Percentiles rank a stretch among this genome's conserved stretches.
These are phyloP conservation scores for Erpornis zantholeuca DNA, from an alignment of 2,113 vertebrate species.

Conservation along the genomic window DNA sequence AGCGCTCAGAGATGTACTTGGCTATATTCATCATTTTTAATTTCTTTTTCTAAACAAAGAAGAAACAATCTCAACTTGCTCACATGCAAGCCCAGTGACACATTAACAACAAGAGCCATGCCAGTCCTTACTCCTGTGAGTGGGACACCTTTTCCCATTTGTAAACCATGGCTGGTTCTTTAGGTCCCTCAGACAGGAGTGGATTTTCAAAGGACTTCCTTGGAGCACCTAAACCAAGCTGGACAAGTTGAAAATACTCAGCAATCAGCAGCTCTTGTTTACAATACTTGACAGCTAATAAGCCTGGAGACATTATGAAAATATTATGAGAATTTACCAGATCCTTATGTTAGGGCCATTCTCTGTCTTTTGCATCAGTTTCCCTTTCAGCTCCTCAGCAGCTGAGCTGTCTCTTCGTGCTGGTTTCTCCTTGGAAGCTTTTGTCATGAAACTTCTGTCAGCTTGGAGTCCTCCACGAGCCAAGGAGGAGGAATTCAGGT, in stretches of 20 bases:
- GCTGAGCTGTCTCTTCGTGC: not conserved
- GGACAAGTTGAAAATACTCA: not conserved
- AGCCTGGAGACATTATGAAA: not conserved
- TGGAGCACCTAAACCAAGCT: not conserved
- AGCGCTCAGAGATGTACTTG: not conserved
- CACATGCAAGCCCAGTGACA: not conserved
- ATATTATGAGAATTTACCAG: not conserved
- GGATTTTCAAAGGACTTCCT: not conserved
- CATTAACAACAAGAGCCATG: not conserved
- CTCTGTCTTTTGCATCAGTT: not conserved
- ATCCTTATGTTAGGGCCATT: not conserved
- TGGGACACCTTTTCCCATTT: not conserved
- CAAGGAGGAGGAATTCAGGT: not conserved
- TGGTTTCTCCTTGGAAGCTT: not conserved
- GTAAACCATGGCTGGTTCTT: fast-evolving
- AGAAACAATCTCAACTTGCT: not conserved
- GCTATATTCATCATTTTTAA: not conserved
- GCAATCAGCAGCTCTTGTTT: not conserved
- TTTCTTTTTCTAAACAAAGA: not conserved
- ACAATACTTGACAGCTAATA: not conserved
- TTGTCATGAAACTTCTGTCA: not conserved
- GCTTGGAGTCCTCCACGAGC: not conserved
- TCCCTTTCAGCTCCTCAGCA: not conserved
- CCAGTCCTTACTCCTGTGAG: not conserved
- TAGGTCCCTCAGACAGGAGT: too few relatives aligned